Percentiles rank a stretch among this genome's conserved stretches.
Evolutionary conservation across 2,888 invertebrate species (phyloP).

Genomic region (Stictocephala bisonia): DNA sequence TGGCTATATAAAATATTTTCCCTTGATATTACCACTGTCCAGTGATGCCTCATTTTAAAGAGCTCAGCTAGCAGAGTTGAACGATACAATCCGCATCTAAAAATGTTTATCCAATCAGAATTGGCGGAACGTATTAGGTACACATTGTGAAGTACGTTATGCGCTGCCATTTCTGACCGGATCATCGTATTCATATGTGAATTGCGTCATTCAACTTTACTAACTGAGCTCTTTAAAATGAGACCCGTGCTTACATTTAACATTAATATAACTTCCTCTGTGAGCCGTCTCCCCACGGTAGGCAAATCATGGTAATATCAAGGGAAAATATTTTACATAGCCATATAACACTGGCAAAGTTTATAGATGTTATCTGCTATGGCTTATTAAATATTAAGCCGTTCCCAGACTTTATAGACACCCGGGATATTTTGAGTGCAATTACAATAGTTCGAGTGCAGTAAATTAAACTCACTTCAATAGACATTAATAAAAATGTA

Average conservation of each 20-base stretch:
- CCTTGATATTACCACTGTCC: too few relatives aligned
- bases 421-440: neutral
- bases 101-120: neutral
- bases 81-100: neutral
- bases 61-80: neutral
- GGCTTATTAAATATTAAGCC: conserved; percentile 4
- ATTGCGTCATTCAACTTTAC: too few relatives aligned
- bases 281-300: neutral
- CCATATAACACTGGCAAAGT: conserved; percentile 5
- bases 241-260: conserved; percentile 7
- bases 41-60: too few relatives aligned
- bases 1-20: too few relatives aligned
- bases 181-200: neutral
- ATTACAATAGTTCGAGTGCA: neutral
- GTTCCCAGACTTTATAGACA: neutral
- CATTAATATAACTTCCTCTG: neutral
- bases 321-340: neutral
- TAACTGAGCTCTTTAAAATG: conserved; percentile 8
- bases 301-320: neutral
- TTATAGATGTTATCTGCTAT: conserved; percentile 9
- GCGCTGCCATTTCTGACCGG: neutral
- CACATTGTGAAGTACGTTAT: neutral
- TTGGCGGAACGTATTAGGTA: neutral
- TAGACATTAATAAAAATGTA: too few relatives aligned
- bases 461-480: neutral